Base-by-base conservation (phyloP, 2,888 invertebrate species). In the Microdon myrmicae region DNA sequence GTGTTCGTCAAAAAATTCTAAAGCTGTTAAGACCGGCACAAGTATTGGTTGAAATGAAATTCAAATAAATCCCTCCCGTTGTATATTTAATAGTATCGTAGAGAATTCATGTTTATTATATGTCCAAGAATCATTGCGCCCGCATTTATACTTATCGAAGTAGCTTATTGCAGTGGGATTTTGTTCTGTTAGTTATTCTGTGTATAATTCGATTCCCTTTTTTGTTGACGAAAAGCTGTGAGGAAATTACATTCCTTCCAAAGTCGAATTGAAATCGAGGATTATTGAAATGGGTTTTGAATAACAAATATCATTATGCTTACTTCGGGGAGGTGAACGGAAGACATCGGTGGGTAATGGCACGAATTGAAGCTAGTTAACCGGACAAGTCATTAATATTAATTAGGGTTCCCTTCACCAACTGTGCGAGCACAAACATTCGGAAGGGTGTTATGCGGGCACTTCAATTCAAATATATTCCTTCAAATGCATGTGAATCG, bases 371-470 rank as follows among this genome's bases (percentile, higher is more conserved):
- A 9, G 23, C 26, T 54, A 44, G 53, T 54, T 44, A 54, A 37
- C 19, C 44, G 53, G 44, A 29, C 53, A 20, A 31, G 44, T 54
- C 53, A 54, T 54, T 54, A 54, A 54, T 54, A 54, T 54, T 54
- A 54, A 54, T 54, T 44, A 54, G 53, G 37, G 38, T 10, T 44
- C 14, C 19, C n/a, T n/a, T n/a, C n/a, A n/a, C n/a, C n/a, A n/a
- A n/a, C n/a, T n/a, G n/a, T n/a, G n/a, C n/a, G n/a, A n/a, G n/a
- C n/a, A 14, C 31, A 54, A 44, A 26, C 29, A 34, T 44, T 37
- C 44, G 43, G 29, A 9, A 3, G 32, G 32, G 2, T 4, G 19
- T 7, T n/a, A 23, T 31, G 31, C 25, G 23, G n/a, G 29, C 25
- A 10, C 29, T 37, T 35, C 22, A 53, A 35, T 53, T 16, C n/a